Conservation (phyloP, 2,888 invertebrate species). For the Saturnia japonica region DNA sequence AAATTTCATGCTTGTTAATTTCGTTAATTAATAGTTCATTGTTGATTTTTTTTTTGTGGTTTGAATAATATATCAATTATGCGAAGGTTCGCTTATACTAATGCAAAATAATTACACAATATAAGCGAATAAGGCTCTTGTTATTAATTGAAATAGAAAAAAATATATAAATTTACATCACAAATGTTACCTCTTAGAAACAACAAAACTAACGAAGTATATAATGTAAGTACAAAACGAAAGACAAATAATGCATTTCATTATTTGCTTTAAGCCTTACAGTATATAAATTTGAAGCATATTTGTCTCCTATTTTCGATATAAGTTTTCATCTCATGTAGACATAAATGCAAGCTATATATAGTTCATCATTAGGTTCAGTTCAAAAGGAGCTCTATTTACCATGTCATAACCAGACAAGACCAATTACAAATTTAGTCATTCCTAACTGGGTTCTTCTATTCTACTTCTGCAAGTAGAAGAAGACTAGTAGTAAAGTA, state of each 20-base stretch:
- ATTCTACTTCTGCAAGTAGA: too few relatives aligned
- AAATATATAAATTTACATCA: not conserved
- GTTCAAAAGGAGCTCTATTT: not conserved
- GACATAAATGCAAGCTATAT: not conserved
- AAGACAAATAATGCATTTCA: not conserved
- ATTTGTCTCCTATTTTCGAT: too few relatives aligned
- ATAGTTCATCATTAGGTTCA: not conserved
- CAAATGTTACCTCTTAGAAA: not conserved
- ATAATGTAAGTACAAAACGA: not conserved
- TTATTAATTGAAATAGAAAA: not conserved
- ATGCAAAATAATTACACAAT: not conserved
- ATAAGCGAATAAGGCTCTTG: not conserved
- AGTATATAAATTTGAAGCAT: too few relatives aligned
- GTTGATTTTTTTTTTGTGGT: not conserved
- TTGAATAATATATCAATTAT: not conserved
- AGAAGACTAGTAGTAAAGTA: not conserved
- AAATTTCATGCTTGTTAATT: slow-evolving; percentile 35
- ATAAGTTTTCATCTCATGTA: not conserved
- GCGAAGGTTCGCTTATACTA: not conserved
- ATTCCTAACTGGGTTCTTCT: not conserved
- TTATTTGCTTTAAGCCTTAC: not conserved
- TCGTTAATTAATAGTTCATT: slow-evolving; percentile 29
- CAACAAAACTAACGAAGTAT: not conserved
- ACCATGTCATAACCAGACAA: not conserved
- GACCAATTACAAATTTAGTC: not conserved